Conservation (phyloP, 1,140 invertebrate genomes). For the Apis laboriosa region DNA sequence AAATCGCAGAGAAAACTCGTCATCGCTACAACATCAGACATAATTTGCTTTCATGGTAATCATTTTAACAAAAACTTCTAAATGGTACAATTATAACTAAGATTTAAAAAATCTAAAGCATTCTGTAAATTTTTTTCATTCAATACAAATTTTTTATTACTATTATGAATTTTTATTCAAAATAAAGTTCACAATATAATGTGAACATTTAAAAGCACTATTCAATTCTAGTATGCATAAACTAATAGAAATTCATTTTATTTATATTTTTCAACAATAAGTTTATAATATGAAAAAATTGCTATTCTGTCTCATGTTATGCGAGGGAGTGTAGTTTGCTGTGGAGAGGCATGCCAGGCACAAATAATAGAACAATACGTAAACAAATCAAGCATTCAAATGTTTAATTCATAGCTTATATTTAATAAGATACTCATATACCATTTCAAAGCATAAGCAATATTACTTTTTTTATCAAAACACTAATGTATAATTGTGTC, state of each 20-base stretch:
- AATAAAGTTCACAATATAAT: not conserved
- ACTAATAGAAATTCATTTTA: conserved; percentile 12
- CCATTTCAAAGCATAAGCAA: conserved; percentile 72
- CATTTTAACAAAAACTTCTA: conserved; percentile 21
- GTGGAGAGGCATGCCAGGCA: conserved; percentile 69
- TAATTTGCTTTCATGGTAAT: conserved; percentile 65
- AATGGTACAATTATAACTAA: not conserved
- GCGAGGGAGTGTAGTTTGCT: conserved; percentile 76
- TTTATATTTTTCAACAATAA: conserved; percentile 17
- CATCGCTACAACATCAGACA: conserved; percentile 84
- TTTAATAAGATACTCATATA: conserved; percentile 31
- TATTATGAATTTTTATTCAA: conserved; percentile 5
- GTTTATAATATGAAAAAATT: conserved; percentile 34
- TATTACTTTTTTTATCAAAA: conserved; percentile 58
- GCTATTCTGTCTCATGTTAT: conserved; percentile 60
- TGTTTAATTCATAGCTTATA: not conserved
- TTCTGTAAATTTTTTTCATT: conserved; percentile 9
- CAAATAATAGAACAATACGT: conserved; percentile 37
- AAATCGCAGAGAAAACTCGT: conserved; percentile 86
- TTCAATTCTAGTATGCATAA: conserved; percentile 19
- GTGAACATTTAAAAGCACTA: not conserved
- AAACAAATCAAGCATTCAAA: conserved; percentile 48
- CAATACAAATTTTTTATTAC: not conserved
- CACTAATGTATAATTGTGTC: conserved; percentile 79
- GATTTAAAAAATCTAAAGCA: conserved; percentile 17